phyloP scores from a whole-genome alignment of 2,888 invertebrate species.

The Acleris laterana region DNA sequence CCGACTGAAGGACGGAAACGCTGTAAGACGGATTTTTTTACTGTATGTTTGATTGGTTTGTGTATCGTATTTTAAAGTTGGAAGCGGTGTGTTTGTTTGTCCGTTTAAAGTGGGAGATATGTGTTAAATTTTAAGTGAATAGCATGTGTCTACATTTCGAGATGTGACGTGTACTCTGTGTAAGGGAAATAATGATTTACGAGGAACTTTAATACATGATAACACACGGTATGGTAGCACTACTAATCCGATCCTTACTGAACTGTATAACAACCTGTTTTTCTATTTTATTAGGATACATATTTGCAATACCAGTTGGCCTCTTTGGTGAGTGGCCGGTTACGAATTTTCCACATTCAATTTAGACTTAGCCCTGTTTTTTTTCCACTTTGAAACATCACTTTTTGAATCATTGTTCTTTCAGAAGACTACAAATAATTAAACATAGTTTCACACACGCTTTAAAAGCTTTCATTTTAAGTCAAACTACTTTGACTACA shows the following conservation, averaged over 20 bases:
- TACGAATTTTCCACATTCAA: slow-evolving; percentile 49
- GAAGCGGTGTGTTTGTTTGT: too few relatives aligned
- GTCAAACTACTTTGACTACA: slow-evolving; percentile 9
- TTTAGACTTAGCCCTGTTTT: slow-evolving; percentile 58
- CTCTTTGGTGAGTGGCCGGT: slow-evolving; percentile 81
- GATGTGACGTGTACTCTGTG: neutral
- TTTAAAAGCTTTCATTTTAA: slow-evolving; percentile 66
- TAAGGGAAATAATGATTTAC: neutral
- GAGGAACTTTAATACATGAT: slow-evolving; percentile 1
- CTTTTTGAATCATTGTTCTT: slow-evolving; percentile 32
- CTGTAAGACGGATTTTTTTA: too few relatives aligned
- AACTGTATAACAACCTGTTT: slow-evolving; percentile 50
- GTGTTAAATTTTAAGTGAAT: too few relatives aligned
- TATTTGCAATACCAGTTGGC: slow-evolving; percentile 83
- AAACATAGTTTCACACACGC: slow-evolving; percentile 51
- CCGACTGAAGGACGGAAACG: too few relatives aligned
- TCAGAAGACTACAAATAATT: slow-evolving; percentile 37
- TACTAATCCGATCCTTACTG: slow-evolving; percentile 56
- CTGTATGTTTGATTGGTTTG: too few relatives aligned
- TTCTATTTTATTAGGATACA: slow-evolving; percentile 80
- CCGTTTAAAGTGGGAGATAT: too few relatives aligned
- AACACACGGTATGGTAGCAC: slow-evolving; percentile 49
- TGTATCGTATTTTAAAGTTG: too few relatives aligned
- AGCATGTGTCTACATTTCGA: neutral
- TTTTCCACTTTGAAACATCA: slow-evolving; percentile 40